phyloP scores from a whole-genome alignment of 2,113 vertebrate species.

The Megaceryle torquata region DNA sequence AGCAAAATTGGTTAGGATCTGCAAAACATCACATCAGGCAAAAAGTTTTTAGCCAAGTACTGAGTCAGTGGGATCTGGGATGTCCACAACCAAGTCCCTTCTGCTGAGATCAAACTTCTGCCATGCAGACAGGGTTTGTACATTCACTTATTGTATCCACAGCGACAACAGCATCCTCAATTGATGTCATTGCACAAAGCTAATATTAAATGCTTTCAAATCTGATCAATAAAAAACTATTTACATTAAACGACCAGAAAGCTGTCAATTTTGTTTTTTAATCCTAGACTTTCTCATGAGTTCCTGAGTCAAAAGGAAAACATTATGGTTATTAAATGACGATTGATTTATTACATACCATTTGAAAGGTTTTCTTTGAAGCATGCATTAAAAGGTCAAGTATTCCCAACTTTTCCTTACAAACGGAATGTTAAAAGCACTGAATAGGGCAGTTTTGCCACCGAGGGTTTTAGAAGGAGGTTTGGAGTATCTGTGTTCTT shows the following conservation, averaged over 20 bases:
- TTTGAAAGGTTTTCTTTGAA: constrained; percentile 76
- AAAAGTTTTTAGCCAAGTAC: not conserved
- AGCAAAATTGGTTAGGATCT: not conserved
- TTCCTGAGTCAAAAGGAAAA: constrained; percentile 66
- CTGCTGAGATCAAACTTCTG: constrained; percentile 32
- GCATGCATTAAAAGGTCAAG: constrained; percentile 67
- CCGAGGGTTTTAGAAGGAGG: constrained; percentile 21
- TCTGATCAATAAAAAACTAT: constrained; percentile 67
- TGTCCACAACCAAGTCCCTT: not conserved
- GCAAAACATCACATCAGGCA: not conserved
- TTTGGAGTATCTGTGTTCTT: not conserved
- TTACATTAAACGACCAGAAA: constrained; percentile 60
- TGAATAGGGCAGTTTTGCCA: not conserved
- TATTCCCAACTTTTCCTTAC: constrained; percentile 16
- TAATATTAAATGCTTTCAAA: constrained; percentile 51
- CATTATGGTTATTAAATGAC: constrained; percentile 71
- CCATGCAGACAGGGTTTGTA: constrained; percentile 4
- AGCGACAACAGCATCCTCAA: constrained; percentile 51
- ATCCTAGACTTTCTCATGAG: constrained; percentile 51
- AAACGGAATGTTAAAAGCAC: constrained; percentile 18
- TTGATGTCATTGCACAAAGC: not conserved
- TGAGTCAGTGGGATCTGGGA: constrained; percentile 31
- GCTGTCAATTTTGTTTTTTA: constrained; percentile 33
- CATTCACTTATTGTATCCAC: constrained; percentile 19
- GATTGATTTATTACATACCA: constrained; percentile 76